Conservation (phyloP, 2,888 invertebrate species). For the Phalangium opilio region DNA sequence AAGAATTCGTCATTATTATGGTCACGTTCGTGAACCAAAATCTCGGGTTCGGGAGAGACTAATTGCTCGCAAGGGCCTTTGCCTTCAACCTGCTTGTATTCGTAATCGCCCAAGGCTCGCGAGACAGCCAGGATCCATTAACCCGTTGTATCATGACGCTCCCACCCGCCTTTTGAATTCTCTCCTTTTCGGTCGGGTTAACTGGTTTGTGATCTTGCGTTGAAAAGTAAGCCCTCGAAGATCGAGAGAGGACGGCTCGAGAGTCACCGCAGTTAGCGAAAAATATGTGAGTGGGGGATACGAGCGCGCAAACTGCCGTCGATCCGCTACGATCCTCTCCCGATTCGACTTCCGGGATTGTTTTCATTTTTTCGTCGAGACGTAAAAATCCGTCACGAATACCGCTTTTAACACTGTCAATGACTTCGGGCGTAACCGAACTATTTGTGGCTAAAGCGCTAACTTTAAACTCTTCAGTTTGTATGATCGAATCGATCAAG, state of each 20-base stretch:
- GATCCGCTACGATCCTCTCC: slow-evolving; percentile 92
- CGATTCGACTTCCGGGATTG: slow-evolving; percentile 65
- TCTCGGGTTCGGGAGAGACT: slow-evolving; percentile 95
- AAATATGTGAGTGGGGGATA: slow-evolving; percentile 59
- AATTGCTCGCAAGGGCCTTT: slow-evolving; percentile 84
- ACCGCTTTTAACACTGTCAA: slow-evolving; percentile 24
- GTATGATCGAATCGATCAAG: slow-evolving; percentile 70
- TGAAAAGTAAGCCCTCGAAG: slow-evolving; percentile 64
- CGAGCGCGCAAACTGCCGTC: slow-evolving; percentile 92
- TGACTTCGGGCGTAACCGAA: slow-evolving; percentile 10
- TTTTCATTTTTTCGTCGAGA: slow-evolving; percentile 56
- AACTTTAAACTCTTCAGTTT: slow-evolving; percentile 64
- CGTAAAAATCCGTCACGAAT: slow-evolving; percentile 49
- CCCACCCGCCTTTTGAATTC: slow-evolving; percentile 92
- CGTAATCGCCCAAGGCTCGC: slow-evolving; percentile 88
- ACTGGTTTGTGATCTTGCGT: slow-evolving; percentile 93
- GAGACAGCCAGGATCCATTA: slow-evolving; percentile 91
- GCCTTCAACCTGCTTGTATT: slow-evolving; percentile 68
- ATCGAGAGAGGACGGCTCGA: slow-evolving; percentile 73
- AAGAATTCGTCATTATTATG: slow-evolving; percentile 78
- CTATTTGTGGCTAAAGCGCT: slow-evolving; percentile 24
- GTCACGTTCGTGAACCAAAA: slow-evolving; percentile 63
- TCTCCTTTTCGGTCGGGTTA: slow-evolving; percentile 73
- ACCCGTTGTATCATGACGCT: slow-evolving; percentile 91
- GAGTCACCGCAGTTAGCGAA: slow-evolving; percentile 93